Conservation (phyloP, 2,797 vertebrate genomes). For the Macropodus opercularis region DNA sequence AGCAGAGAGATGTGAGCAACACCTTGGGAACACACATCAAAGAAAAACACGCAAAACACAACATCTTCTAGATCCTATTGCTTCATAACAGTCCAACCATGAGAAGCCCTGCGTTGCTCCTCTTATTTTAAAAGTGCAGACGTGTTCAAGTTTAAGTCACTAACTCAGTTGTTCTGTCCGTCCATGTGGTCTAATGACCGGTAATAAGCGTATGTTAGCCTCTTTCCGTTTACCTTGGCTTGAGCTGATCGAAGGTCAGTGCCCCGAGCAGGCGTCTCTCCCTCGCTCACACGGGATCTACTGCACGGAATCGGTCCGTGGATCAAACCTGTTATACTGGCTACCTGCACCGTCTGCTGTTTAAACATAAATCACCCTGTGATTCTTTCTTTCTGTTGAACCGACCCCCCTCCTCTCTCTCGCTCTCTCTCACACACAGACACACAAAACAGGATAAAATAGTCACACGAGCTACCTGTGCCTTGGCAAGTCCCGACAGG, state of each 20-base stretch:
- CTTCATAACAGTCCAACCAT: not conserved
- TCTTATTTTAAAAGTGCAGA: too few species aligned
- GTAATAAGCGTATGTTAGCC: constrained; percentile 21
- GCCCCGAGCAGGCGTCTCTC: not conserved
- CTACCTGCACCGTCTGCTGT: not conserved
- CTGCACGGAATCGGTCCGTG: not conserved
- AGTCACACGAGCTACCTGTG: constrained; percentile 64
- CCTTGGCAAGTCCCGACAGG: constrained; percentile 77
- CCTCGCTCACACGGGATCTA: constrained; percentile 22
- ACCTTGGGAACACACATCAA: constrained; percentile 33
- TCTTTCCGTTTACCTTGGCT: constrained; percentile 41
- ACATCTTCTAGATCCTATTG: not conserved
- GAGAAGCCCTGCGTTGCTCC: too few species aligned
- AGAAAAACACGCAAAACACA: constrained; percentile 14
- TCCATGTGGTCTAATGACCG: constrained; percentile 22
- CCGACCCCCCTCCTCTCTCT: too few species aligned
- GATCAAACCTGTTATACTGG: constrained; percentile 50
- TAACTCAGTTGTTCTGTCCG: too few species aligned
- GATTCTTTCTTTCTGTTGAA: constrained; percentile 27
- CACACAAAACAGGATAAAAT: constrained; percentile 10
- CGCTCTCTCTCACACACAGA: not conserved
- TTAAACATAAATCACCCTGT: constrained; percentile 11
- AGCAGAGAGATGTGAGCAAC: constrained; percentile 3
- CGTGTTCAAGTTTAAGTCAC: too few species aligned
- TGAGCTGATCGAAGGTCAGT: constrained; percentile 50